Percentiles rank a stretch among this genome's conserved stretches.
Evolutionary conservation across 2,888 invertebrate genomes (phyloP).

Genomic region (Amphimallon solstitiale): DNA sequence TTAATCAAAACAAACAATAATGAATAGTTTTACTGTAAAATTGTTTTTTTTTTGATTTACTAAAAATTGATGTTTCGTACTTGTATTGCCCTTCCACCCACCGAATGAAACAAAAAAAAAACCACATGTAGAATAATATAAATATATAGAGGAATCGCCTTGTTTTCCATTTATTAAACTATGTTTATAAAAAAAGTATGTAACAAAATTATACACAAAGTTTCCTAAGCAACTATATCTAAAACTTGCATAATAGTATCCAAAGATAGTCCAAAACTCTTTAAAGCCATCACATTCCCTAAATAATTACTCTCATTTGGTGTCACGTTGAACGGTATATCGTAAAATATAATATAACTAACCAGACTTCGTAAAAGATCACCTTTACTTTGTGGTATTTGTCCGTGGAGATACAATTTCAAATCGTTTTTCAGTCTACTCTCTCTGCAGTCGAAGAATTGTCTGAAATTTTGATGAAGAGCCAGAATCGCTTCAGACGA

Average conservation of each 20-base stretch:
- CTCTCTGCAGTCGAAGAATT: conserved; percentile 70
- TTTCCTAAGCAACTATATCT: background rate
- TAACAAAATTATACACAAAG: conserved; percentile 1
- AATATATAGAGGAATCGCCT: background rate
- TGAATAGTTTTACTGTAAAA: no score
- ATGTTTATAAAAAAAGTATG: no score
- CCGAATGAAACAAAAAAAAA: no score
- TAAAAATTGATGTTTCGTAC: no score
- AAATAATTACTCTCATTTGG: conserved; percentile 8
- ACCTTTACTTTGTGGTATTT: conserved; percentile 57
- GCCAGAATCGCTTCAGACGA: conserved; percentile 71
- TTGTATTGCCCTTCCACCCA: no score
- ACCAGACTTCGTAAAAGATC: conserved; percentile 63
- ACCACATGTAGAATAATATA: background rate
- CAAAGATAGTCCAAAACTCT: conserved; percentile 10
- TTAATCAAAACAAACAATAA: no score
- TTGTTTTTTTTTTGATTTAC: no score
- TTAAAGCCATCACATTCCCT: conserved; percentile 21
- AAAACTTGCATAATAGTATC: conserved; percentile 29
- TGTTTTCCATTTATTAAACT: background rate
- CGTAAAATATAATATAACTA: conserved; percentile 69
- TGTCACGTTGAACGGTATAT: conserved; percentile 64
- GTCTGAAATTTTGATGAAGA: conserved; percentile 68
- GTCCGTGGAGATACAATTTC: conserved; percentile 66
- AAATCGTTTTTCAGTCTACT: conserved; percentile 62